Base-by-base conservation (phyloP, 2,888 invertebrate species). In the Digitonthophagus gazella region DNA sequence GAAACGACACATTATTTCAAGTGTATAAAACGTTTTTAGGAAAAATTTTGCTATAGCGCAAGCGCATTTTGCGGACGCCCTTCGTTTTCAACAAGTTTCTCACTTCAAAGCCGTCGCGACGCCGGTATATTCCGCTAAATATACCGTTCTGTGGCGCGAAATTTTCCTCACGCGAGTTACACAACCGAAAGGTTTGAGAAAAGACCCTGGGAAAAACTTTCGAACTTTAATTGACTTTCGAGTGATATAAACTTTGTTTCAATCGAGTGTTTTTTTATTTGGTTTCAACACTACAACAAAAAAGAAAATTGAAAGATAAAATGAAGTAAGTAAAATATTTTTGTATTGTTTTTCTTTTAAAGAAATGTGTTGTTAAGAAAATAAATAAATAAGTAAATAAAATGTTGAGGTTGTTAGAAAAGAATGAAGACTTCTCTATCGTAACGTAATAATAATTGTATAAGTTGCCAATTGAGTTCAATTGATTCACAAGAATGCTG, bases 61-160 rank as follows among this genome's bases (percentile, higher is more conserved):
- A 18, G 61, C 61, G 61, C 20, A 20, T 61, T 61, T 61, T 20
- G n/a, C 8, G 15, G 16, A 19, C 61, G 61, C 61, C 18, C 61
- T 5, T 3, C 61, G 61, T 61, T 61, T 61, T 61, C 61, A 61
- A 61, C 61, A 61, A 61, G 61, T 61, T 61, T 61, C 61, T 18
- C 61, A 61, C 61, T 61, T 20, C 18, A 61, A 61, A 61, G 19
- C 61, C 61, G 61, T 61, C 61, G 61, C 61, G 61, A 61, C 61
- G 61, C 61, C 18, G 19, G 19, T 20, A 20, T 19, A 61, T 61
- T 61, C 61, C 18, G 11, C 11, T 44, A 44, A 61, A 61, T 18
- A n/a, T 1, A 20, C 11, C 61, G 8, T 57, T 57, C 57, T n/a
- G n/a, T n/a, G n/a, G n/a, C 15, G 6, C 57, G 57, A 15, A 57